These are phyloP conservation scores for Orthosia cruda DNA, from an alignment of 2,888 invertebrate species.

Conservation along the genomic window DNA sequence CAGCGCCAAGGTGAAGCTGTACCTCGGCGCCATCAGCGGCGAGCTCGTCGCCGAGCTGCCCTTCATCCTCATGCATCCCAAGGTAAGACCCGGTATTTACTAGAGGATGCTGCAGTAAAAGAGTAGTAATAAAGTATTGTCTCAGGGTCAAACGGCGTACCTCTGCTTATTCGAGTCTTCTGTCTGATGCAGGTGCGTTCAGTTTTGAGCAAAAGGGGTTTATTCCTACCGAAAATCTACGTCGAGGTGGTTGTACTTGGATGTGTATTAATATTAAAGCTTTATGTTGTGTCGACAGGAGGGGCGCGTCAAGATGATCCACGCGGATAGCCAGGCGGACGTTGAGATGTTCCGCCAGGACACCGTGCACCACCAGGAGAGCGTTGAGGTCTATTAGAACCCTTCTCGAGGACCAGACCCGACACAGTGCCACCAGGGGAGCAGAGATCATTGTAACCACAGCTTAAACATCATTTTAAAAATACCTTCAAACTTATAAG, in stretches of 20 bases:
- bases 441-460: background rate
- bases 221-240: background rate
- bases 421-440: background rate
- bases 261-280: background rate
- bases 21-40: constrained; percentile 98
- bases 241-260: background rate
- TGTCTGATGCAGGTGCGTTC: constrained; percentile 39
- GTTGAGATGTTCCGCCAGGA: constrained; percentile 94
- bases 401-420: background rate
- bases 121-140: constrained; percentile 22
- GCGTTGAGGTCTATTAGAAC: constrained; percentile 88
- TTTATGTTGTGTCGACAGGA: constrained; percentile 74
- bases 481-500: no score
- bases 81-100: constrained; percentile 88
- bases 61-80: constrained; percentile 98
- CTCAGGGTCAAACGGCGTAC: constrained; percentile 43
- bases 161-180: constrained; percentile 47
- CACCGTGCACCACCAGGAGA: constrained; percentile 92
- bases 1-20: constrained; percentile 98
- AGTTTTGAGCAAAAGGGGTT: background rate
- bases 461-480: background rate
- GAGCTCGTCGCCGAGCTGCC: constrained; percentile 98
- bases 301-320: constrained; percentile 91
- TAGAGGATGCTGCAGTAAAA: background rate
- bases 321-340: constrained; percentile 94